A percentile compares a stretch with the other conserved stretches of the same genome.
Evolutionary conservation across 2,888 invertebrate genomes (phyloP).

Genomic region (Candidula unifasciata): DNA sequence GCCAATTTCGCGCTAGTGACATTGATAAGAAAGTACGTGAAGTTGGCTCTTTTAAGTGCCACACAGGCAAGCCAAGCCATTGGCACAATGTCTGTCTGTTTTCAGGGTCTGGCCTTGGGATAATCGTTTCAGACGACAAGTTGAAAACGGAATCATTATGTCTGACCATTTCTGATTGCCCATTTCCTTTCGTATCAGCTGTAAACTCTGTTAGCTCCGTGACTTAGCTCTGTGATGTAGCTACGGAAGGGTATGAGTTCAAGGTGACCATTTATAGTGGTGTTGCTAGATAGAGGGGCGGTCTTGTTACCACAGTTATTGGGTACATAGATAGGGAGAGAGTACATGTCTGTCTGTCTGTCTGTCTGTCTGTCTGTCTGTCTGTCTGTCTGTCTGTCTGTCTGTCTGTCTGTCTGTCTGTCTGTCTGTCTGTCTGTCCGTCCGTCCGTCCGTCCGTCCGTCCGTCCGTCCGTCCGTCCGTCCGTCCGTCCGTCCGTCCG

Average conservation of each 20-base stretch:
- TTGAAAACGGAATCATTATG: no score
- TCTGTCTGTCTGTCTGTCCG: neutral
- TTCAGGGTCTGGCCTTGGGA: neutral
- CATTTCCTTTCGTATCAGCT: no score
- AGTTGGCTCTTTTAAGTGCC: conserved; percentile 7
- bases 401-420: no score
- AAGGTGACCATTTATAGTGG: no score
- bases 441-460: neutral
- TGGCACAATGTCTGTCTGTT: conserved; percentile 6
- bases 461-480: neutral
- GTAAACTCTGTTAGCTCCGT: no score
- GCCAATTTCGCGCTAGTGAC: conserved; percentile 39
- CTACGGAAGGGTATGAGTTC: no score
- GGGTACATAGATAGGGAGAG: no score
- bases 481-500: neutral
- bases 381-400: neutral
- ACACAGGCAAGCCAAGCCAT: neutral
- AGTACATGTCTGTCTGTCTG: neutral
- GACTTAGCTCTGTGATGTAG: no score
- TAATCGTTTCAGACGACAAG: neutral
- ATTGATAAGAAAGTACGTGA: conserved; percentile 36
- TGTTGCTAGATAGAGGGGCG: no score
- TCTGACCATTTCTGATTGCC: no score
- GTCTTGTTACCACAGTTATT: no score
- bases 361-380: conserved; percentile 17